Base-by-base conservation (phyloP, 2,888 invertebrate species). In the Conops quadrifasciatus region DNA sequence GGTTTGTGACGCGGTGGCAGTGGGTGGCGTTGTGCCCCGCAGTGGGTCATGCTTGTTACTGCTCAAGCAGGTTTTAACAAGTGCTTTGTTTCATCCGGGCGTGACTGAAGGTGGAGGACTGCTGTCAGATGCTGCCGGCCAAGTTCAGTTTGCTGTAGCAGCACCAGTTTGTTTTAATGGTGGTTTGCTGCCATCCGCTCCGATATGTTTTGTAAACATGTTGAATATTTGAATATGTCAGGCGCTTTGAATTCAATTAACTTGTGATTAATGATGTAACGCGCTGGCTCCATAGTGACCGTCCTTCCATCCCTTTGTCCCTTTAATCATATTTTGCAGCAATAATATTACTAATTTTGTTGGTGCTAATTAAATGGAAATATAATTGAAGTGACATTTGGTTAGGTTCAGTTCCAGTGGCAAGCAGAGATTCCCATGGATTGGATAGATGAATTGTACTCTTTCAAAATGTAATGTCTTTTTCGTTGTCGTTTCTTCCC, bases 241-340 rank as follows among this genome's bases (percentile, higher is more conserved):
- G 58, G 24, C 45, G 45, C 36, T 30, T 36, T 30, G 45, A 67
- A 67, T 67, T 67, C 67, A 67, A 67, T 67, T 67, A 67, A 67
- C 67, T 67, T 67, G 58, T 67, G 67, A 67, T 67, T 67, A 67
- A 67, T 43, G 67, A 67, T 58, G 67, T 67, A 45, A 56, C 56
- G 26, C 56, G 24, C 5, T 24, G 45, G 21, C 19, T 63, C 9
- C 45, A 45, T 45, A 11, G 45, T 45, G 45, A 45, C 7, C 7
- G n/a, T n/a, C n/a, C n/a, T n/a, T n/a, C n/a, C n/a, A n/a, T n/a
- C n/a, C n/a, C n/a, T n/a, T n/a, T n/a, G n/a, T n/a, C n/a, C n/a
- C n/a, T n/a, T n/a, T n/a, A 45, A 63, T 45, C 36, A 63, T 63
- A 43, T 36, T 63, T 63, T 63, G 43, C 1, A 45, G 43, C 16